These are phyloP conservation scores for Endomychus coccineus DNA, from an alignment of 2,888 invertebrate species.

Conservation along the genomic window DNA sequence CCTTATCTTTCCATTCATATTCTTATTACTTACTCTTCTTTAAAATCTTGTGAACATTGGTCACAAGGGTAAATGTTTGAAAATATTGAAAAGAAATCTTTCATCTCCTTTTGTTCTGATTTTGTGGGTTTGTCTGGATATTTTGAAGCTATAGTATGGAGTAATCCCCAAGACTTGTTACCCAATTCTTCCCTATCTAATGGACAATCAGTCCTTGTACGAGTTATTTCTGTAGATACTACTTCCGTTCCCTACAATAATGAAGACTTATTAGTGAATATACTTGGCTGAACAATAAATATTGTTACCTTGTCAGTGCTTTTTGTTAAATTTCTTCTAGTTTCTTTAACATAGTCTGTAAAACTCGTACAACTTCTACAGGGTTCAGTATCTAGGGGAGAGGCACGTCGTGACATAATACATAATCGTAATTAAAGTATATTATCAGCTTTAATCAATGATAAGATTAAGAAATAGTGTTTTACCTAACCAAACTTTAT, in stretches of 20 bases:
- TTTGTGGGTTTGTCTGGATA: conserved; percentile 77
- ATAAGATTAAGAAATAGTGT: too few relatives aligned
- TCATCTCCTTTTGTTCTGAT: conserved; percentile 67
- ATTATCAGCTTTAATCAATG: too few relatives aligned
- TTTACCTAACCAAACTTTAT: conserved; percentile 4
- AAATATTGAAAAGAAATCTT: conserved; percentile 71
- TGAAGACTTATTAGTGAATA: conserved; percentile 3
- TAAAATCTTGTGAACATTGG: conserved; percentile 81
- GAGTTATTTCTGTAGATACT: conserved; percentile 12
- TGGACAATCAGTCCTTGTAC: conserved; percentile 55
- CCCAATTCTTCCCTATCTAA: conserved; percentile 71
- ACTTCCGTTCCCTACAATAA: conserved; percentile 12
- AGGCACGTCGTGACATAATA: conserved; percentile 37
- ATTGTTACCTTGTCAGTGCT: conserved; percentile 8
- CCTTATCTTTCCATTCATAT: too few relatives aligned
- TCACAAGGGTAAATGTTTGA: conserved; percentile 90
- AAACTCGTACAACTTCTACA: conserved; percentile 42
- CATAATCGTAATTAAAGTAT: too few relatives aligned
- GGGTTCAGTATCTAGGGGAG: conserved; percentile 40
- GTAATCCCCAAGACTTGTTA: conserved; percentile 80
- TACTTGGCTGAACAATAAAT: neutral
- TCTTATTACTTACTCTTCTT: conserved; percentile 61
- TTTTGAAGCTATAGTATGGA: conserved; percentile 95
- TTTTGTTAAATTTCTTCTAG: conserved; percentile 29
- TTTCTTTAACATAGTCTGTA: conserved; percentile 39